phyloP scores from a whole-genome alignment of 2,888 invertebrate genomes.

The Alsophila aescularia region DNA sequence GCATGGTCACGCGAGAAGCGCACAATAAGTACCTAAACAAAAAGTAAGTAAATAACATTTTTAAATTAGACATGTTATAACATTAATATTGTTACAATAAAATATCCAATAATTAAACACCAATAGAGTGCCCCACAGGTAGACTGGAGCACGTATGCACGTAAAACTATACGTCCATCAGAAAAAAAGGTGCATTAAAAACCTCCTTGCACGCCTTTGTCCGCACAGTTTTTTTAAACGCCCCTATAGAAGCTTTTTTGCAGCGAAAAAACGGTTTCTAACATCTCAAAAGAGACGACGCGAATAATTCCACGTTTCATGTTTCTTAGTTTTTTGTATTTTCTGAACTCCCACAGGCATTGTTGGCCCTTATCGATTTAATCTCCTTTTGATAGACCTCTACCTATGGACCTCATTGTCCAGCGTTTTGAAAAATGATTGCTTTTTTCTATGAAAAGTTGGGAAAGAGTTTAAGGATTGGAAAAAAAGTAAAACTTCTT shows the following conservation, averaged over 20 bases:
- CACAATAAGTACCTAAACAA: too few relatives aligned
- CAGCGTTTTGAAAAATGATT: conserved; percentile 59
- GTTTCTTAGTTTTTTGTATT: conserved; percentile 75
- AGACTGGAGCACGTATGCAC: conserved; percentile 44
- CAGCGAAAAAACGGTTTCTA: conserved; percentile 79
- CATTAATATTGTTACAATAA: background rate
- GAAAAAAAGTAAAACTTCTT: conserved; percentile 7
- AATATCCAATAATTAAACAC: conserved; percentile 29
- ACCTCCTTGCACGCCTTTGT: conserved; percentile 75
- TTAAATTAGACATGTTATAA: background rate
- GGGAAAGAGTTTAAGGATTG: conserved; percentile 74
- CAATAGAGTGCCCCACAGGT: conserved; percentile 41
- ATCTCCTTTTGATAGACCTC: conserved; percentile 83
- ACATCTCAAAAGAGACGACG: conserved; percentile 81
- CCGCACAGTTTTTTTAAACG: conserved; percentile 72
- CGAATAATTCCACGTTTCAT: conserved; percentile 84
- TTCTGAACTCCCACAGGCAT: conserved; percentile 75
- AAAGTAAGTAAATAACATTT: too few relatives aligned
- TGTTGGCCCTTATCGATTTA: conserved; percentile 77
- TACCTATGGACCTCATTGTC: conserved; percentile 77
- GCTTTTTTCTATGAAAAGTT: conserved; percentile 40
- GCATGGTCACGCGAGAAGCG: too few relatives aligned
- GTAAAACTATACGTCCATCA: conserved; percentile 61
- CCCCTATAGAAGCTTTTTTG: conserved; percentile 80
- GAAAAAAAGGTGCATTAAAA: conserved; percentile 72